phyloP scores from a whole-genome alignment of 2,797 vertebrate species.

The Triplophysa yarkandensis region DNA sequence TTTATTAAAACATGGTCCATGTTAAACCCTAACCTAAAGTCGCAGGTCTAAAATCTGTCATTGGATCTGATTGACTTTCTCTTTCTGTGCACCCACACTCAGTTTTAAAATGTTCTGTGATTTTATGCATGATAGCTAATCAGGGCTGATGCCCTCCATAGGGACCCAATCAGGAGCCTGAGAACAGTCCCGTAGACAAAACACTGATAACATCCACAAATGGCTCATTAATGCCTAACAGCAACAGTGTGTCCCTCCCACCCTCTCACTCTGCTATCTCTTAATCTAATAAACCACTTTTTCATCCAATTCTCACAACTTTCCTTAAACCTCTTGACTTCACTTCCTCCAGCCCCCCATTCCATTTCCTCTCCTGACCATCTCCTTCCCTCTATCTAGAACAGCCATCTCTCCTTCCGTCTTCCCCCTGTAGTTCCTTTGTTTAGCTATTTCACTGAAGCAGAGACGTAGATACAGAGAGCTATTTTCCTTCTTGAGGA shows the following conservation, averaged over 20 bases:
- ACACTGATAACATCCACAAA: slow-evolving; percentile 56
- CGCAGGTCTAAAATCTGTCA: not conserved
- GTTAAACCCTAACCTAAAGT: slow-evolving; percentile 5
- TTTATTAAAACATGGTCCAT: not conserved
- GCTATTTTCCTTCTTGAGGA: slow-evolving; percentile 8
- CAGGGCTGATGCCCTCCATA: slow-evolving; percentile 28
- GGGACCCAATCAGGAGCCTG: slow-evolving; percentile 47
- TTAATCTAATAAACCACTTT: slow-evolving; percentile 37
- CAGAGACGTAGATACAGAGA: not conserved
- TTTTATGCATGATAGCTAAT: slow-evolving; percentile 41
- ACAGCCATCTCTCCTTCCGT: slow-evolving; percentile 34
- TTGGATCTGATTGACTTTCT: slow-evolving; percentile 8
- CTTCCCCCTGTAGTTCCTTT: slow-evolving; percentile 36
- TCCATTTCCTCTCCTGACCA: slow-evolving; percentile 24
- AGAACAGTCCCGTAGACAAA: slow-evolving; percentile 53
- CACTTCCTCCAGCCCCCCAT: slow-evolving; percentile 1
- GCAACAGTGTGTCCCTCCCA: slow-evolving; percentile 1
- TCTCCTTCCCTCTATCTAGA: slow-evolving; percentile 22
- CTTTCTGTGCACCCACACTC: slow-evolving; percentile 14
- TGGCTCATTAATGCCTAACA: slow-evolving; percentile 53
- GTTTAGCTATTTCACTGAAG: slow-evolving; percentile 45
- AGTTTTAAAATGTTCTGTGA: slow-evolving; percentile 8
- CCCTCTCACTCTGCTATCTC: slow-evolving; percentile 14
- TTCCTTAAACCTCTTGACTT: slow-evolving; percentile 16
- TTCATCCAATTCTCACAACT: slow-evolving; percentile 31